Conservation (phyloP, 2,113 vertebrate genomes). For the Ceratotherium simum region DNA sequence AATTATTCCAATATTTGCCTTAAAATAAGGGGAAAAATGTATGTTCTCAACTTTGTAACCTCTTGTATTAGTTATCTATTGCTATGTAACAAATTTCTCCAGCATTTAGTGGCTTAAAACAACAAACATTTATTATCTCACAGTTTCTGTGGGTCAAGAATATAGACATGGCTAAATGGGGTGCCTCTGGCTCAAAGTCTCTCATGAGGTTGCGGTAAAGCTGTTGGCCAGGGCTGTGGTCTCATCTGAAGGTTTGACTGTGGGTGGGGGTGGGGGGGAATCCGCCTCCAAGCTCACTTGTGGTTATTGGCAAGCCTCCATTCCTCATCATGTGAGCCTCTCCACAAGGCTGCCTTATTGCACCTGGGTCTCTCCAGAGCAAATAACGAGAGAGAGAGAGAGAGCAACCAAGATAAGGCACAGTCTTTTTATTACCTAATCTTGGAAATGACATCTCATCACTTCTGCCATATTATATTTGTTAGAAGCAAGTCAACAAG, state of each 20-base stretch:
- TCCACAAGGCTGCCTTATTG: background rate
- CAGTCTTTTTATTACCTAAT: background rate
- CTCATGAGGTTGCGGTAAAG: background rate
- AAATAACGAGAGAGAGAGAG: background rate
- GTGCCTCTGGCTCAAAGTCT: background rate
- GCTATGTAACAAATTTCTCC: background rate
- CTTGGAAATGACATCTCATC: background rate
- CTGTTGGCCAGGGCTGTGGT: background rate
- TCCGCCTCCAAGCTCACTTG: background rate
- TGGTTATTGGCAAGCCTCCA: background rate
- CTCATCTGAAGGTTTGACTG: background rate
- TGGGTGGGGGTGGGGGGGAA: background rate
- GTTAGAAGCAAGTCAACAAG: background rate
- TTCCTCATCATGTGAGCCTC: background rate
- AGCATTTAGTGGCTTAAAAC: background rate
- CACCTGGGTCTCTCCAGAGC: background rate
- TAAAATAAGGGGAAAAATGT: background rate
- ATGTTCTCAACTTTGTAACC: background rate
- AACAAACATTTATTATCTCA: background rate
- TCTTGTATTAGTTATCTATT: background rate
- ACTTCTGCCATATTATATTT: background rate
- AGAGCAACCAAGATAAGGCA: background rate
- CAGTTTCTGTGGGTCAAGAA: conserved; percentile 22
- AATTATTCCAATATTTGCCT: background rate
- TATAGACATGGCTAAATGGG: background rate